Base-by-base conservation (phyloP, 1,140 invertebrate genomes). In the Choristoneura fumiferana region DNA sequence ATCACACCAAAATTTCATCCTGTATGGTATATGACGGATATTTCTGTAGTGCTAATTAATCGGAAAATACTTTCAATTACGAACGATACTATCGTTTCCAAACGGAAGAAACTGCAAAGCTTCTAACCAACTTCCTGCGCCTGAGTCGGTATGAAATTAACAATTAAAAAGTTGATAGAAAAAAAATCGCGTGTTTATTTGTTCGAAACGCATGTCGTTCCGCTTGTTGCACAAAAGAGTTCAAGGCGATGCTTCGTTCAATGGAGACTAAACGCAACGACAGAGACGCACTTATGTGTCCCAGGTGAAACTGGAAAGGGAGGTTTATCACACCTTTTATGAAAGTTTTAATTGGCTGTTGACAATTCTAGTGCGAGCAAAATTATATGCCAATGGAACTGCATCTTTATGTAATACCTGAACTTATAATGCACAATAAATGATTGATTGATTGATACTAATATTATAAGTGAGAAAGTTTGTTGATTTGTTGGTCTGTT, bases 181-280 rank as follows among this genome's bases (percentile, higher is more conserved):
- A 49, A 49, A 29, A 8, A 8, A 49, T 49, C 43, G 43, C 43
- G 43, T 49, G 43, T 10, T 18, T 10, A 18, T 29, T 9, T 5
- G 43, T 29, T 29, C 39, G 4, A 22, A 22, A 22, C 18, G 43
- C 22, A 17, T 49, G 22, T 49, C 43, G 43, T 49, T 49, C 18
- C 43, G 43, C 43, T 49, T 10, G 12, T 22, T 49, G 43, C 43
- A 33, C 43, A 49, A 18, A 17, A 15, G 43, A 49, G 43, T 49
- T 49, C 43, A 49, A 33, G 43, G 43, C 43, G 43, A 49, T 29
- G 22, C 22, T 29, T 29, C 22, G 22, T 29, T 29, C 22, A 29
- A 29, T 49, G 12, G 43, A 49, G 12, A 29, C 43, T 10, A 49
- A 49, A 49, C 43, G 43, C 18, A 49, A 49, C 18, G 43, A 33